Evolutionary conservation across 2,888 invertebrate genomes (phyloP).

Genomic region (Sceliomorpha sp.): DNA sequence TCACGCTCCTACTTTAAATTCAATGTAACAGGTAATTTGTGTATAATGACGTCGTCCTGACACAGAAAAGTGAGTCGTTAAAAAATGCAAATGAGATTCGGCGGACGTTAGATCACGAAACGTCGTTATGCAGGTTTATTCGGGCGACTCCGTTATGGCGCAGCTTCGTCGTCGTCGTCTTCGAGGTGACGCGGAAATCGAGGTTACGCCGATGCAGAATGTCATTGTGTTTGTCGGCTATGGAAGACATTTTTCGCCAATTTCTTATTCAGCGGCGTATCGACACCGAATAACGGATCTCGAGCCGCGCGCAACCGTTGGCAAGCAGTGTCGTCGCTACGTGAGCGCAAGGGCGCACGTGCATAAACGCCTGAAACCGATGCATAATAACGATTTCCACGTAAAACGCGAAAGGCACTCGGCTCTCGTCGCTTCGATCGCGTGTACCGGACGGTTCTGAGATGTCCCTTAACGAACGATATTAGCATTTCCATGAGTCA

Average conservation of each 20-base stretch:
- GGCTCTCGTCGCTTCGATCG: slow-evolving; percentile 15
- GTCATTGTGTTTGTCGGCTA: slow-evolving; percentile 43
- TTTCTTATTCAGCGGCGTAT: slow-evolving; percentile 69
- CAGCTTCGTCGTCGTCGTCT: too few species aligned
- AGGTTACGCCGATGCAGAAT: slow-evolving; percentile 44
- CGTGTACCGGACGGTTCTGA: slow-evolving; percentile 22
- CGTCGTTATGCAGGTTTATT: slow-evolving; percentile 24
- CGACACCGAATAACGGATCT: slow-evolving; percentile 68
- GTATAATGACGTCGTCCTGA: slow-evolving; percentile 31
- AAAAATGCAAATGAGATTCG: slow-evolving; percentile 34
- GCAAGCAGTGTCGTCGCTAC: slow-evolving; percentile 46
- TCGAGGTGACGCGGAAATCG: too few species aligned
- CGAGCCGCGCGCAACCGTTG: slow-evolving; percentile 59
- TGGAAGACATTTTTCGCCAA: slow-evolving; percentile 62
- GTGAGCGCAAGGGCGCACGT: slow-evolving; percentile 61
- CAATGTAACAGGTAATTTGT: slow-evolving; percentile 43
- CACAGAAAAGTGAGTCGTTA: slow-evolving; percentile 30
- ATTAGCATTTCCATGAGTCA: slow-evolving; percentile 59
- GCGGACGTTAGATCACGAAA: slow-evolving; percentile 27
- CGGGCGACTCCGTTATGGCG: slow-evolving; percentile 30
- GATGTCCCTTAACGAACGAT: slow-evolving; percentile 58
- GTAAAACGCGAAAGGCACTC: slow-evolving; percentile 57
- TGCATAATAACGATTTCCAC: slow-evolving; percentile 65
- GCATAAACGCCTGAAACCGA: slow-evolving; percentile 56
- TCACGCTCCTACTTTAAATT: slow-evolving; percentile 36